Conservation (phyloP, 2,113 vertebrate species). For the Corynorhinus townsendii region DNA sequence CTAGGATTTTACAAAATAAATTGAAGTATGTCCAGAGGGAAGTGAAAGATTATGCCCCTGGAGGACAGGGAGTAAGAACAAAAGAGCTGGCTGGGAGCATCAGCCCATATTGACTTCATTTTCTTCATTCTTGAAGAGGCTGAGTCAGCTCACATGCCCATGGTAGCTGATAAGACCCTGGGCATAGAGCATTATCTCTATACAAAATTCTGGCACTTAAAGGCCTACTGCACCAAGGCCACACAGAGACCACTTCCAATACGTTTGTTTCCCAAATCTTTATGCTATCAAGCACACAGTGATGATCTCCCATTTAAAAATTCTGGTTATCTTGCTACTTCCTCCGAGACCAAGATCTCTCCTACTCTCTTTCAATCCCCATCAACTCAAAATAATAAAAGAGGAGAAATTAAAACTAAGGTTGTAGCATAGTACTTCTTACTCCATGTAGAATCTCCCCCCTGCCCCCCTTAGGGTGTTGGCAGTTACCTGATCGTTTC, state of each 20-base stretch:
- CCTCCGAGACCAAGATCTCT: not conserved
- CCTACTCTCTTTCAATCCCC: not conserved
- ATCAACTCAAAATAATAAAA: not conserved
- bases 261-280: not conserved
- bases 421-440: not conserved
- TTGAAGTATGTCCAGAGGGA: not conserved
- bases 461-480: too few species aligned
- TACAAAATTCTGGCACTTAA: not conserved
- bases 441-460: not conserved
- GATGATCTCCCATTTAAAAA: not conserved
- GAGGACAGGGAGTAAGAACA: not conserved
- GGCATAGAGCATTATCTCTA: not conserved
- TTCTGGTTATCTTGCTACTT: not conserved
- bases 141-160: not conserved
- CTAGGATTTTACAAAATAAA: slow-evolving; percentile 12
- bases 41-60: not conserved
- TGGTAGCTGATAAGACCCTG: not conserved
- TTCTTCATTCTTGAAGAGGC: not conserved
- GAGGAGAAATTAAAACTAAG: not conserved
- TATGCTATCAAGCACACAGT: not conserved
- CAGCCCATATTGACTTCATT: not conserved
- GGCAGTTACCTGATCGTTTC: slow-evolving; percentile 86
- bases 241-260: not conserved
- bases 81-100: not conserved
- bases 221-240: not conserved